Evolutionary conservation across 2,888 invertebrate species (phyloP).

Genomic region (Drosophila peninsularis): DNA sequence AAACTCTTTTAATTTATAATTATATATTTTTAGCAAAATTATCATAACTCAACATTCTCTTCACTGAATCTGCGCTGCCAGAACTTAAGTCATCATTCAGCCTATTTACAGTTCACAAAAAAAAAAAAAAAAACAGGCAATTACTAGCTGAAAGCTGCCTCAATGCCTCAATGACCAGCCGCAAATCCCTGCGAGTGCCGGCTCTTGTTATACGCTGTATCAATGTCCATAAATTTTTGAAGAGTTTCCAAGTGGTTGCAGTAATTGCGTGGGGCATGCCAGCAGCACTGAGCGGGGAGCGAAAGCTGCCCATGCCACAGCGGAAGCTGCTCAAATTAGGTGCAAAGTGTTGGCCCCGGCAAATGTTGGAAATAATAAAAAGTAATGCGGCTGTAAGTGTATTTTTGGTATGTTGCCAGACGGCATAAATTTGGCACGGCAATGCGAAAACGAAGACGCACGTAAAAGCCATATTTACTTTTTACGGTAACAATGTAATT

Average conservation of each 20-base stretch:
- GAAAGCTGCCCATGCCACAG: neutral
- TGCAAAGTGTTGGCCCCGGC: conserved; percentile 61
- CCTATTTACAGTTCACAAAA: neutral
- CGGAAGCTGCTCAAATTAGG: conserved; percentile 62
- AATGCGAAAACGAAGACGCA: conserved; percentile 35
- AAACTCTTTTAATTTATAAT: neutral
- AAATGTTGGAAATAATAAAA: conserved; percentile 50
- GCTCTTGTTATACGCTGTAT: conserved; percentile 29
- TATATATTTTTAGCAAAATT: neutral
- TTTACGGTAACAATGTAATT: conserved; percentile 66
- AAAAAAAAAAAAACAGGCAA: neutral
- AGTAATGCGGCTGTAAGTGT: conserved; percentile 49
- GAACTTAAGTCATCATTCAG: too few species aligned
- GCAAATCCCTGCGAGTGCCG: conserved; percentile 30
- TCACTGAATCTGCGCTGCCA: too few species aligned
- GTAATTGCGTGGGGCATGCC: conserved; percentile 41
- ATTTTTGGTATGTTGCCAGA: conserved; percentile 27
- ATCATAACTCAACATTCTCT: neutral
- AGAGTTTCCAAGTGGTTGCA: conserved; percentile 40
- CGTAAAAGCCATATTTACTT: conserved; percentile 67
- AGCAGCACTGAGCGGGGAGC: neutral
- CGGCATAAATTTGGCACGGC: conserved; percentile 50
- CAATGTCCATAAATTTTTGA: conserved; percentile 62
- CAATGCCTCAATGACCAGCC: conserved; percentile 32
- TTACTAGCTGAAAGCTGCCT: neutral